phyloP scores from a whole-genome alignment of 2,888 invertebrate species.

The Trissoscelio sp. region DNA sequence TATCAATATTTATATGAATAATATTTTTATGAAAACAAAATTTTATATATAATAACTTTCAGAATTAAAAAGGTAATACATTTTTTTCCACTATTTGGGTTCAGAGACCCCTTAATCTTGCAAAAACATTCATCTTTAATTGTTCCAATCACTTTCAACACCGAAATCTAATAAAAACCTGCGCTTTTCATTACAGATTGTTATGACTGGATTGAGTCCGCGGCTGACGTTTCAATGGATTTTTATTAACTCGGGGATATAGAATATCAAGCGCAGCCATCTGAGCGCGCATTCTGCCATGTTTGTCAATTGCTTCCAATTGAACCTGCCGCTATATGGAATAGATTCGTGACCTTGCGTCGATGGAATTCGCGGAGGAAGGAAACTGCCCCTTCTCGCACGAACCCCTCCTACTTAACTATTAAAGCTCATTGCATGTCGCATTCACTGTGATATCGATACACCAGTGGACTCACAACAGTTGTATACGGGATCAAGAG shows the following conservation, averaged over 20 bases:
- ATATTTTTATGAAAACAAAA: too few relatives aligned
- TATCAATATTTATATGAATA: too few relatives aligned
- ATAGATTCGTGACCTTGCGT: slow-evolving; percentile 72
- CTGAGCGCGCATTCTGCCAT: slow-evolving; percentile 54
- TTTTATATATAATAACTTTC: too few relatives aligned
- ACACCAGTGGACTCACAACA: background rate
- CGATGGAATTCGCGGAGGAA: slow-evolving; percentile 68
- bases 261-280: slow-evolving; percentile 24
- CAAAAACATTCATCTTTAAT: background rate
- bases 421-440: slow-evolving; percentile 64
- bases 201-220: background rate
- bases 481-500: background rate
- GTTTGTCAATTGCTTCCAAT: slow-evolving; percentile 63
- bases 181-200: slow-evolving; percentile 19
- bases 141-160: background rate
- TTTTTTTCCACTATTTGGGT: too few relatives aligned
- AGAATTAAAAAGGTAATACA: too few relatives aligned
- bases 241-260: slow-evolving; percentile 34
- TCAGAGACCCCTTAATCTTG: too few relatives aligned
- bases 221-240: slow-evolving; percentile 19
- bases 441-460: slow-evolving; percentile 50
- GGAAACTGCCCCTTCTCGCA: slow-evolving; percentile 66
- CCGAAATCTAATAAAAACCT: background rate
- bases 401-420: slow-evolving; percentile 58
- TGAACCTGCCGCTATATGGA: slow-evolving; percentile 55